phyloP scores from a whole-genome alignment of 2,797 vertebrate genomes.

The Leptatherina wallacei region DNA sequence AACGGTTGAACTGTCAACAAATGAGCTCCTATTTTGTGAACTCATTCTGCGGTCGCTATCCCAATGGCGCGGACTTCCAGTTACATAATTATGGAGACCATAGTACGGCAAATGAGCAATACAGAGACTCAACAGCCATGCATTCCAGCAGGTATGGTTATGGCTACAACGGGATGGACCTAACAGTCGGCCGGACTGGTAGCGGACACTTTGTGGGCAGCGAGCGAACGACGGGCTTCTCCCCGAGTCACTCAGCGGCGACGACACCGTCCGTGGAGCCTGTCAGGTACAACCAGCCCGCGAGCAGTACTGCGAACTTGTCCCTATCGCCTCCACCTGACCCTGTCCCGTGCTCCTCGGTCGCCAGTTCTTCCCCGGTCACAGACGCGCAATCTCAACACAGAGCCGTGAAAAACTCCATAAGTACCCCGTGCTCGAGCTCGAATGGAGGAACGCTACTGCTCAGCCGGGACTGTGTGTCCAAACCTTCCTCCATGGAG shows the following conservation, averaged over 20 bases:
- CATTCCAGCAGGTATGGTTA: conserved; percentile 98
- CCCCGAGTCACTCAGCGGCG: conserved; percentile 85
- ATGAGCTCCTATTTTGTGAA: conserved; percentile 99
- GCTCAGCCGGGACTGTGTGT: conserved; percentile 89
- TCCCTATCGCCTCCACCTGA: conserved; percentile 91
- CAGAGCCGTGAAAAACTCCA: conserved; percentile 92
- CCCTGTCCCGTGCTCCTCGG: conserved; percentile 91
- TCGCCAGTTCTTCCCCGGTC: conserved; percentile 80
- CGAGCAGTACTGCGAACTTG: conserved; percentile 81
- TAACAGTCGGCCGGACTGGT: conserved; percentile 92
- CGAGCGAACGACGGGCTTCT: conserved; percentile 90
- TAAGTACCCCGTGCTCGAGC: conserved; percentile 88
- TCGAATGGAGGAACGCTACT: conserved; percentile 84
- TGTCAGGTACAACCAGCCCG: conserved; percentile 91
- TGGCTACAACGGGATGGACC: conserved; percentile 99
- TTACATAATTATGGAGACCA: conserved; percentile 99
- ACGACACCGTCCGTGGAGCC: conserved; percentile 89
- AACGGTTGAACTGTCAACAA: conserved; percentile 88
- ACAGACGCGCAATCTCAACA: conserved; percentile 77
- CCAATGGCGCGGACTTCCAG: conserved; percentile 99
- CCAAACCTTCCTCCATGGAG: conserved; percentile 90
- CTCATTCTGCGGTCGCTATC: conserved; percentile 99
- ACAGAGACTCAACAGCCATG: conserved; percentile 95
- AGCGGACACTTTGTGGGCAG: conserved; percentile 93
- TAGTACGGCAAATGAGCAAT: conserved; percentile 94